Base-by-base conservation (phyloP, 2,113 vertebrate species). In the Zeus faber region DNA sequence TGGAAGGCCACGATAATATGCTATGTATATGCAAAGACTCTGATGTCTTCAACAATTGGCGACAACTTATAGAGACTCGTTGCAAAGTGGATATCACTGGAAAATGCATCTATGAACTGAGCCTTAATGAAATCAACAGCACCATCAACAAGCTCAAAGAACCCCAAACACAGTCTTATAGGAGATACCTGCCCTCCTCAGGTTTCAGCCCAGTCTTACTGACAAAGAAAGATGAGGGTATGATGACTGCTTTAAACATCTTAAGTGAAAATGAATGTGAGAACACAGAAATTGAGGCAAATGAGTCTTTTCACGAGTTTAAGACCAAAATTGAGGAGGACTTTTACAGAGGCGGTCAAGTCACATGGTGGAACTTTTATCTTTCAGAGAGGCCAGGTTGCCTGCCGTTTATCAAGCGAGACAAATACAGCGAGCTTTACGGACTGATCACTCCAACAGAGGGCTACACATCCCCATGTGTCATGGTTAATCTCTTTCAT, bases 341-440 rank as follows among this genome's bases (percentile, higher is more conserved):
- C 22, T 92, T 91, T 83, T 92, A 91, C 74, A 63, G 72, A 73
- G 89, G 89, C 65, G 89, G 90, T 40, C 91, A 83, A 79, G 88
- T 89, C 3, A 81, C 76, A 2, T 92, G 91, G 88, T 92, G 86
- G 89, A 91, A 91, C 70, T 92, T 92, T 62, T 89, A 89, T 58
- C 86, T 92, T 59, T 90, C 87, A 46, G 87, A 84, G 72, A 54
- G 80, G 59, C 76, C 74, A 0, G 77, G 85, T 13, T 84, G 79
- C 26, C 79, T 75, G 23, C 58, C 81, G 43, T 92, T 91, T 75
- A 84, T 91, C 55, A 90, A 79, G 80, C 83, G 89, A 23, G 84
- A 92, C 20, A 60, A 68, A 31, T 77, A 58, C 44, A 53, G 45
- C 4, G 74, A 72, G 0, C 47, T 79, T 2, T 20, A 8, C 37